Conservation (phyloP, 2,888 invertebrate genomes). For the Cylindroiulus punctatus region DNA sequence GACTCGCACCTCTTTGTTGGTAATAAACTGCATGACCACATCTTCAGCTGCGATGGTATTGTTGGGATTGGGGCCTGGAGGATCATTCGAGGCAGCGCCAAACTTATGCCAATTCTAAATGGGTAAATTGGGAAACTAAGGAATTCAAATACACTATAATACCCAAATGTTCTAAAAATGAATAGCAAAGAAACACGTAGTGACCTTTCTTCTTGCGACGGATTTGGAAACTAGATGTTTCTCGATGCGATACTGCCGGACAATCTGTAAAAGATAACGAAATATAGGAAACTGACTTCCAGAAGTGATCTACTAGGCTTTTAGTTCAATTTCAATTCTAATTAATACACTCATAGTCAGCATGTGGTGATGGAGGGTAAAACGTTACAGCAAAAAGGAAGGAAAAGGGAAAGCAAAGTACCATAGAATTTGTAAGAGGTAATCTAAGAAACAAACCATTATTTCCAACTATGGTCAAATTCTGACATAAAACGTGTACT, state of each 20-base stretch:
- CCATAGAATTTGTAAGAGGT: no score
- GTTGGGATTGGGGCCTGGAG: slow-evolving; percentile 97
- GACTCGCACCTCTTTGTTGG: slow-evolving; percentile 65
- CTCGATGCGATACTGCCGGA: slow-evolving; percentile 87
- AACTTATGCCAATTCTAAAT: slow-evolving; percentile 88
- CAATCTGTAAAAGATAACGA: slow-evolving; percentile 71
- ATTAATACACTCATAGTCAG: no score
- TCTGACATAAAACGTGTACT: slow-evolving; percentile 70
- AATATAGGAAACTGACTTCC: no score
- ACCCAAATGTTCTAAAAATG: slow-evolving; percentile 48
- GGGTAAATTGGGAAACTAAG: no score
- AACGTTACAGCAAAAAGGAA: no score
- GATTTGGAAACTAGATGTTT: slow-evolving; percentile 80
- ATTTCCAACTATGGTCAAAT: no score
- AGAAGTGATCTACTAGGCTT: no score
- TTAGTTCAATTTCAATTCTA: no score
- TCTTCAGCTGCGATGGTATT: slow-evolving; percentile 97
- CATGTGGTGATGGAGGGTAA: no score
- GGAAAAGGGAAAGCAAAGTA: no score
- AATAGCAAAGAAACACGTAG: slow-evolving; percentile 55
- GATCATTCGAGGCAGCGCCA: slow-evolving; percentile 88
- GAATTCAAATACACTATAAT: no score
- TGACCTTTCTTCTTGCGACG: slow-evolving; percentile 85
- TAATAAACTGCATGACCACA: slow-evolving; percentile 80
- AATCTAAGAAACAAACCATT: no score